Percentiles rank a stretch among this genome's conserved stretches.
phyloP scores from a whole-genome alignment of 2,113 vertebrate species.

The Eulacestoma nigropectus region DNA sequence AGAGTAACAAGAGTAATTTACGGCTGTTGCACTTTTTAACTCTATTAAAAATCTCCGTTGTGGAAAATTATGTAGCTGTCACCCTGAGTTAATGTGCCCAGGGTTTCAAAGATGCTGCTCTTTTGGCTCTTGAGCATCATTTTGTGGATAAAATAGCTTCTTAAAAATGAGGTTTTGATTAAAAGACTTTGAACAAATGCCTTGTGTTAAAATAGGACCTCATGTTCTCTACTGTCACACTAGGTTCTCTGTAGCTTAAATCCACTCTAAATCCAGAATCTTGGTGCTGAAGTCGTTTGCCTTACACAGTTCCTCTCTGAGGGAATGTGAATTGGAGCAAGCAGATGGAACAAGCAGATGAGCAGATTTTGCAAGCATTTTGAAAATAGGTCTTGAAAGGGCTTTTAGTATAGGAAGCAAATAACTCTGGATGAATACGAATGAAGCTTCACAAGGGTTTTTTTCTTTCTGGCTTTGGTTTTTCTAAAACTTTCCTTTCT shows the following conservation, averaged over 20 bases:
- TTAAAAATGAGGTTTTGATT: not conserved
- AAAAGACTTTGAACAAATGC: not conserved
- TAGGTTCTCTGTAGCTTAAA: not conserved
- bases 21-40: not conserved
- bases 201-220: not conserved
- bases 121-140: not conserved
- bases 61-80: not conserved
- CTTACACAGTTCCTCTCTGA: not conserved
- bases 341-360: slow-evolving; percentile 47
- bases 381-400: slow-evolving; percentile 32
- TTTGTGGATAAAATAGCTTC: not conserved
- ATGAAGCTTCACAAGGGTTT: not conserved
- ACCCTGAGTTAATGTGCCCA: not conserved
- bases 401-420: not conserved
- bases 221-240: not conserved
- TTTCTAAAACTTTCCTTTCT: not conserved
- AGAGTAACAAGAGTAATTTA: not conserved
- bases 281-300: not conserved
- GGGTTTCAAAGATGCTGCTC: not conserved
- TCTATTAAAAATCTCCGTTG: not conserved
- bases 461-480: not conserved
- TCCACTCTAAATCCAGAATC: not conserved
- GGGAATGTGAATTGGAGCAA: slow-evolving; percentile 9
- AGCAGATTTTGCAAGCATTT: slow-evolving; percentile 17
- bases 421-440: not conserved